phyloP scores from a whole-genome alignment of 2,888 invertebrate species.

The Chalcis sispes region DNA sequence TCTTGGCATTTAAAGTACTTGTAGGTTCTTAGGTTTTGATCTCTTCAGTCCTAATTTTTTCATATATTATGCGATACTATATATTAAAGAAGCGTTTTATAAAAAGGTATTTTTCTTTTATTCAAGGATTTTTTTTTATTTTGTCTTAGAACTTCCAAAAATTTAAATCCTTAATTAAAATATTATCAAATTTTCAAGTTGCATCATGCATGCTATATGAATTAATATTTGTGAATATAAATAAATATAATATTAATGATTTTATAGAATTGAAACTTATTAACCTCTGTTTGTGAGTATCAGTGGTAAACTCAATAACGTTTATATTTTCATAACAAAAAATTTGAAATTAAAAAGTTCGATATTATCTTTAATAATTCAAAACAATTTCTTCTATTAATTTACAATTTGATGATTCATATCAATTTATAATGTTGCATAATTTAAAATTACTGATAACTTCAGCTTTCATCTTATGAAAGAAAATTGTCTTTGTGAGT shows the following conservation, averaged over 20 bases:
- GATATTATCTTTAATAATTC: conserved; percentile 14
- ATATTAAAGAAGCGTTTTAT: conserved; percentile 68
- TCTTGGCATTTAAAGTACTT: conserved; percentile 12
- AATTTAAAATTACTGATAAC: conserved; percentile 48
- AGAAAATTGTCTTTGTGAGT: conserved; percentile 42
- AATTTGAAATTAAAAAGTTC: conserved; percentile 2
- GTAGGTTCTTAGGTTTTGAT: conserved; percentile 25
- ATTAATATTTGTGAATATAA: background rate
- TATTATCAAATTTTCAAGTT: conserved; percentile 13
- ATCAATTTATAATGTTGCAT: conserved; percentile 38
- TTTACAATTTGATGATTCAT: conserved; percentile 16
- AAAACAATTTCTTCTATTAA: conserved; percentile 35
- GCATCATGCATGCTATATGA: conserved; percentile 35
- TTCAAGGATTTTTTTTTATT: conserved; percentile 14
- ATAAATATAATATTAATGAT: conserved; percentile 3
- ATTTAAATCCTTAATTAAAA: background rate
- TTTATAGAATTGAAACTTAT: conserved; percentile 12
- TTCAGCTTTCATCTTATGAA: conserved; percentile 44
- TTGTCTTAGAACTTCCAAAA: background rate
- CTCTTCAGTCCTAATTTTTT: conserved; percentile 42
- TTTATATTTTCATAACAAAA: conserved; percentile 9
- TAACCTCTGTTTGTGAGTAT: background rate
- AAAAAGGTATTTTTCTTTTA: conserved; percentile 66
- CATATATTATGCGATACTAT: conserved; percentile 69
- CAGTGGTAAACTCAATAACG: background rate